Percentiles rank a stretch among this genome's conserved stretches.
Evolutionary conservation across 2,797 vertebrate species (phyloP).

Genomic region (Nannoperca obscura): DNA sequence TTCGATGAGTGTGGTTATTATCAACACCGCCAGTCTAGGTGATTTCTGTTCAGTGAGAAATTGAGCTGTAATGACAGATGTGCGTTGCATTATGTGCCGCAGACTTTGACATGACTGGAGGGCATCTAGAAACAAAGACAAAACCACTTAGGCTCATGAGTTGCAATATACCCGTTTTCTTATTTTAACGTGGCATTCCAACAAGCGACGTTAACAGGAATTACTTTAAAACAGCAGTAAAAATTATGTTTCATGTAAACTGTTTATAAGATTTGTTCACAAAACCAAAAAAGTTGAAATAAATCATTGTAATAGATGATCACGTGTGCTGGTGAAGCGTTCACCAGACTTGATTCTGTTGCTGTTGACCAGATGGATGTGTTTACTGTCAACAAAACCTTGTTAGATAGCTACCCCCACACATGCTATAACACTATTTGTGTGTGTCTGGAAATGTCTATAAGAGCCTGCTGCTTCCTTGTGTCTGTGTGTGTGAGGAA

Average conservation of each 20-base stretch:
- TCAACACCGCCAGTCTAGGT: conserved; percentile 53
- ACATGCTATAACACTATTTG: conserved; percentile 54
- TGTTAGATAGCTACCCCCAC: conserved; percentile 75
- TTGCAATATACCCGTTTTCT: conserved; percentile 13
- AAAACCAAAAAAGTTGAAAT: conserved; percentile 14
- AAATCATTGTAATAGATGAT: conserved; percentile 31
- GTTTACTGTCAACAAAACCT: conserved; percentile 82
- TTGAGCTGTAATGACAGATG: conserved; percentile 64
- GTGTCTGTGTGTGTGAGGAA: conserved; percentile 19
- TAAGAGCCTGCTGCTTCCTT: conserved; percentile 29
- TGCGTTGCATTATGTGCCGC: conserved; percentile 48
- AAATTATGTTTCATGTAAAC: conserved; percentile 11
- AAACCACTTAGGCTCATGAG: conserved; percentile 46
- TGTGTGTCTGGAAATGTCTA: conserved; percentile 53
- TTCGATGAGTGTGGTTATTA: conserved; percentile 68
- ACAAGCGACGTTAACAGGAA: conserved; percentile 43
- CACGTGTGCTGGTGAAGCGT: conserved; percentile 38
- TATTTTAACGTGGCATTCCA: conserved; percentile 30
- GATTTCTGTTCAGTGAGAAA: conserved; percentile 58
- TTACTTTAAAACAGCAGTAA: neutral
- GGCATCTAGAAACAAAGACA: conserved; percentile 43
- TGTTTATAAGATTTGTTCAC: neutral
- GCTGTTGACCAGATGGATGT: conserved; percentile 79
- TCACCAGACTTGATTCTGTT: conserved; percentile 65
- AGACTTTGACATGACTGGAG: conserved; percentile 54